phyloP scores from a whole-genome alignment of 2,888 invertebrate species.

The Acleris cristana region DNA sequence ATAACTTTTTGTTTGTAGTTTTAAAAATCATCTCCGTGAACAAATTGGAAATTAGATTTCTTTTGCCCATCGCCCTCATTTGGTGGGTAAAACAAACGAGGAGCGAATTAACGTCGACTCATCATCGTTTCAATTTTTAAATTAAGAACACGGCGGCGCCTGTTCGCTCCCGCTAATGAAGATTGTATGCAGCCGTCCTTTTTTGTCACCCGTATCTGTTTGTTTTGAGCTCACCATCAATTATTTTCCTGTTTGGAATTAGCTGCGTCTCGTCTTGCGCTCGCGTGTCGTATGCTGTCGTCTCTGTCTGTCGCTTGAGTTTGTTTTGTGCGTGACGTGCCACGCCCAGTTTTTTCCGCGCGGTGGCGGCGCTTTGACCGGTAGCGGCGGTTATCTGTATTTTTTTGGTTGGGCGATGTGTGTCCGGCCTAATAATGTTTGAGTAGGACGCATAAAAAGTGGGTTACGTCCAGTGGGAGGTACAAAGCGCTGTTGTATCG shows the following conservation, averaged over 20 bases:
- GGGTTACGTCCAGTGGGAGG: constrained; percentile 67
- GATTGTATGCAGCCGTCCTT: constrained; percentile 77
- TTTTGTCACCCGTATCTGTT: constrained; percentile 82
- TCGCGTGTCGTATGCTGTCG: constrained; percentile 45
- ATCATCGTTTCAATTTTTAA: constrained; percentile 69
- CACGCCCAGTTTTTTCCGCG: constrained; percentile 66
- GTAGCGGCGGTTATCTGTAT: constrained; percentile 76
- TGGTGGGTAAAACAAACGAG: constrained; percentile 56
- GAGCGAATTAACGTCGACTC: constrained; percentile 69
- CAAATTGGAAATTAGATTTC: constrained; percentile 70
- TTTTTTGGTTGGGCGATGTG: constrained; percentile 72
- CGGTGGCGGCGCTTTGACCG: constrained; percentile 75
- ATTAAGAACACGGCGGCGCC: constrained; percentile 65
- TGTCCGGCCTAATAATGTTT: constrained; percentile 80
- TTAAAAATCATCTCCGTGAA: constrained; percentile 68
- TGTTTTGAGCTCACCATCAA: constrained; percentile 81
- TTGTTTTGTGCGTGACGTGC: constrained; percentile 83
- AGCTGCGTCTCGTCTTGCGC: constrained; percentile 59
- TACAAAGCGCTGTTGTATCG: constrained; percentile 56
- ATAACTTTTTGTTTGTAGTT: constrained; percentile 70
- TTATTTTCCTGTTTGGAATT: constrained; percentile 81
- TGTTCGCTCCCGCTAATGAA: constrained; percentile 71
- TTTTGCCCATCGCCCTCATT: constrained; percentile 56
- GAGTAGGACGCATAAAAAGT: constrained; percentile 72
- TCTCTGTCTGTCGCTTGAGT: constrained; percentile 70